phyloP scores from a whole-genome alignment of 2,797 vertebrate species.

The Phataginus tricuspis region DNA sequence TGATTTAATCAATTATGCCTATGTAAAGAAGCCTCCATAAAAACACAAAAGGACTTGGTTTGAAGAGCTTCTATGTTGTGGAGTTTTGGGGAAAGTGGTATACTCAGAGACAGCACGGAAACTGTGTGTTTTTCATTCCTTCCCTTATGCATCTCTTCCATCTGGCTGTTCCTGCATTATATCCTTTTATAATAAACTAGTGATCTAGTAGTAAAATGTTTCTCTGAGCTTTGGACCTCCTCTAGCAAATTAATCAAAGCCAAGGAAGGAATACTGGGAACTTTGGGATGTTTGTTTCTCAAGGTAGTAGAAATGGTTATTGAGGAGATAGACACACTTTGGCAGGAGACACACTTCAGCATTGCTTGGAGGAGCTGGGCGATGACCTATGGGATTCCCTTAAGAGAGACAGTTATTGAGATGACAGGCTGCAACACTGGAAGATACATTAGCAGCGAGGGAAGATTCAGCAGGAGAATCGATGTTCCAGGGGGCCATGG shows the following conservation, averaged over 20 bases:
- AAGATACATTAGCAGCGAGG: too few species aligned
- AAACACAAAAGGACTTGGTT: background rate
- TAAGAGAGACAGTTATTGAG: too few species aligned
- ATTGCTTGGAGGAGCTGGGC: too few species aligned
- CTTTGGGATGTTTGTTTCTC: background rate
- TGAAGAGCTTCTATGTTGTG: background rate
- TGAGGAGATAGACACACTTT: too few species aligned
- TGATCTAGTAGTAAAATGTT: background rate
- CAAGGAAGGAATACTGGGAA: background rate
- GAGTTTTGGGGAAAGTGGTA: background rate
- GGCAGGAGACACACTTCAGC: too few species aligned
- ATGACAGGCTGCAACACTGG: too few species aligned
- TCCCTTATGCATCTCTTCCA: background rate
- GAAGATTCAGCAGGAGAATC: too few species aligned
- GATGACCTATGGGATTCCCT: too few species aligned
- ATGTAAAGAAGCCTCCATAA: background rate
- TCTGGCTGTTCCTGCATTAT: background rate
- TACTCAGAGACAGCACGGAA: background rate
- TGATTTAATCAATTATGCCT: background rate
- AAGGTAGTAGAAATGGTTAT: too few species aligned
- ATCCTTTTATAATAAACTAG: background rate
- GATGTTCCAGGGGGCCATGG: too few species aligned
- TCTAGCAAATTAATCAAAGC: background rate
- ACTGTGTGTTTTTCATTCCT: background rate
- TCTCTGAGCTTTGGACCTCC: background rate